Evolutionary conservation across 2,888 invertebrate genomes (phyloP).

Genomic region (Thyatira batis): DNA sequence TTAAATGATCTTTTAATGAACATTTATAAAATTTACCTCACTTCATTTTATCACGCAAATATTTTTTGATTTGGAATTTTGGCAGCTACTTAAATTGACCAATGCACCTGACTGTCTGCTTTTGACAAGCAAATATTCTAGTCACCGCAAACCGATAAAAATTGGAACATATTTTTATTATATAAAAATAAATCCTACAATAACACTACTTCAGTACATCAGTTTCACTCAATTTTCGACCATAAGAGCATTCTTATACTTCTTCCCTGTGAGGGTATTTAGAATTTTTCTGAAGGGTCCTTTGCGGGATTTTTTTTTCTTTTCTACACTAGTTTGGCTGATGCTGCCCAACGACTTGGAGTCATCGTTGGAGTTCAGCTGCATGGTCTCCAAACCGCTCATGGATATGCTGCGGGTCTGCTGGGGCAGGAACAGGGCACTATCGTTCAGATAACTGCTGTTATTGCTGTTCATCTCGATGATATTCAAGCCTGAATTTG

Average conservation of each 20-base stretch:
- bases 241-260: conserved; percentile 23
- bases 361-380: conserved; percentile 22
- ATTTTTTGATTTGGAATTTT: too few species aligned
- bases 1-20: too few species aligned
- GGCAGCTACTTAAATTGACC: too few species aligned
- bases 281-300: conserved; percentile 16
- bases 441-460: conserved; percentile 21
- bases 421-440: conserved; percentile 27
- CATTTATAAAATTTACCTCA: too few species aligned
- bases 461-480: conserved; percentile 32
- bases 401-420: conserved; percentile 30
- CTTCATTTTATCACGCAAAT: too few species aligned
- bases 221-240: conserved; percentile 4
- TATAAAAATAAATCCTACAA: too few species aligned
- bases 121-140: too few species aligned
- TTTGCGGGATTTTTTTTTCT: conserved; percentile 28
- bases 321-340: conserved; percentile 29
- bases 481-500: conserved; percentile 37
- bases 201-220: neutral
- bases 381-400: conserved; percentile 28
- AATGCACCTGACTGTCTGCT: too few species aligned
- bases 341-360: conserved; percentile 32
- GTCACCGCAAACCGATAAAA: too few species aligned
- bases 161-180: too few species aligned
- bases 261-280: conserved; percentile 18